Evolutionary conservation across 1,140 invertebrate species (phyloP).

Genomic region (Elymnias hypermnestra): DNA sequence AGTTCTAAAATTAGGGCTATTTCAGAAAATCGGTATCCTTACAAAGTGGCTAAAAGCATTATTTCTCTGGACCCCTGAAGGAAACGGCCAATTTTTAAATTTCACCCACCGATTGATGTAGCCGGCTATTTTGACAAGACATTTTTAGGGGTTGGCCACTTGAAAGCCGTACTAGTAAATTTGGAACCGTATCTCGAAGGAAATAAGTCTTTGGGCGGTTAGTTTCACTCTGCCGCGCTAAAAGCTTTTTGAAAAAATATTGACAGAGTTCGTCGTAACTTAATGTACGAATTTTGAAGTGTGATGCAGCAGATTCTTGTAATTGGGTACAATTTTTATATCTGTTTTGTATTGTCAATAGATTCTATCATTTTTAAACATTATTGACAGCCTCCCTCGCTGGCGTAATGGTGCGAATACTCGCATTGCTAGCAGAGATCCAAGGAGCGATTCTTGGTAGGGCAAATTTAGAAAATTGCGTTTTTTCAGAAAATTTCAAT

Average conservation of each 20-base stretch:
- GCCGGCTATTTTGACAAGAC: constrained; percentile 21
- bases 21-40: constrained; percentile 12
- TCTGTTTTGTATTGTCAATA: no score
- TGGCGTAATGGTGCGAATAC: no score
- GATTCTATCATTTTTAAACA: no score
- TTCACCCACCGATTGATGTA: constrained; percentile 17
- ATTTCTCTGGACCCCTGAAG: background rate
- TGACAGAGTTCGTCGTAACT: background rate
- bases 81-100: constrained; percentile 13
- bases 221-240: background rate
- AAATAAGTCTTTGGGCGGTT: background rate
- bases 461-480: no score
- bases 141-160: constrained; percentile 4
- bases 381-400: no score
- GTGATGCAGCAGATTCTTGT: background rate
- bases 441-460: no score
- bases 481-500: no score
- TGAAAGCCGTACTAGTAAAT: background rate
- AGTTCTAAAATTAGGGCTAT: constrained; percentile 17
- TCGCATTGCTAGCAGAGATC: no score
- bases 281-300: background rate
- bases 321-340: constrained; percentile 1
- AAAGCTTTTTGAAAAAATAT: constrained; percentile 2
- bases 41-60: constrained; percentile 23
- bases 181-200: background rate